Evolutionary conservation across 2,797 vertebrate genomes (phyloP).

Genomic region (Epinephelus coioides): DNA sequence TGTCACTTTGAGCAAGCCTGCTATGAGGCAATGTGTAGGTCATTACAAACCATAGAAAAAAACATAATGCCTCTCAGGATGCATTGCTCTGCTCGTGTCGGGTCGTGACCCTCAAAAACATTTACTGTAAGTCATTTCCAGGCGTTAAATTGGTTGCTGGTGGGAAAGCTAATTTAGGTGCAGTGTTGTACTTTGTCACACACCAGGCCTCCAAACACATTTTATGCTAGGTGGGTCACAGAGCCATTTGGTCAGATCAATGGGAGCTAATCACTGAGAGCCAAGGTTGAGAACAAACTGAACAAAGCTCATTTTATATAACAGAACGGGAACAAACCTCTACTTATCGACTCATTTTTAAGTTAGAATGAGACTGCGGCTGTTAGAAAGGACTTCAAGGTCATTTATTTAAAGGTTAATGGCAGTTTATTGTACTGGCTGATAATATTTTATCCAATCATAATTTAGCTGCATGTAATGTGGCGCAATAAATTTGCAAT

Average conservation of each 20-base stretch:
- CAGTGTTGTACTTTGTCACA: conserved; percentile 46
- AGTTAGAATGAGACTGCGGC: background rate
- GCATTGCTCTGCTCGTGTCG: conserved; percentile 9
- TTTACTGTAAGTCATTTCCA: conserved; percentile 55
- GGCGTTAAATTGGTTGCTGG: conserved; percentile 57
- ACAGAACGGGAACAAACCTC: conserved; percentile 23
- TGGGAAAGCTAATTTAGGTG: conserved; percentile 58
- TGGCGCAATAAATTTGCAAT: background rate
- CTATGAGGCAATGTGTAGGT: conserved; percentile 10
- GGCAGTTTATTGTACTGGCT: background rate
- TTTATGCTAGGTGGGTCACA: conserved; percentile 57
- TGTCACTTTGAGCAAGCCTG: conserved; percentile 23
- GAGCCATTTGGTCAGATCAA: conserved; percentile 69
- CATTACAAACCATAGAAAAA: conserved; percentile 15
- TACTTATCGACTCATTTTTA: background rate
- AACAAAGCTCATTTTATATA: conserved; percentile 41
- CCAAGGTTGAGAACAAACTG: conserved; percentile 19
- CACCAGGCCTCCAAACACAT: conserved; percentile 35
- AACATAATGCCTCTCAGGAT: background rate
- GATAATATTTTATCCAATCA: background rate
- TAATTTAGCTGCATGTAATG: background rate
- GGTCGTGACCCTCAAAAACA: conserved; percentile 47
- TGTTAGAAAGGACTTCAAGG: background rate
- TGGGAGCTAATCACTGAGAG: conserved; percentile 54
- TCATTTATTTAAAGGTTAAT: conserved; percentile 13